Evolutionary conservation across 2,113 vertebrate species (phyloP), one percentile per base, ranked within the genome.

Genomic region (Albula glossodonta): DNA sequence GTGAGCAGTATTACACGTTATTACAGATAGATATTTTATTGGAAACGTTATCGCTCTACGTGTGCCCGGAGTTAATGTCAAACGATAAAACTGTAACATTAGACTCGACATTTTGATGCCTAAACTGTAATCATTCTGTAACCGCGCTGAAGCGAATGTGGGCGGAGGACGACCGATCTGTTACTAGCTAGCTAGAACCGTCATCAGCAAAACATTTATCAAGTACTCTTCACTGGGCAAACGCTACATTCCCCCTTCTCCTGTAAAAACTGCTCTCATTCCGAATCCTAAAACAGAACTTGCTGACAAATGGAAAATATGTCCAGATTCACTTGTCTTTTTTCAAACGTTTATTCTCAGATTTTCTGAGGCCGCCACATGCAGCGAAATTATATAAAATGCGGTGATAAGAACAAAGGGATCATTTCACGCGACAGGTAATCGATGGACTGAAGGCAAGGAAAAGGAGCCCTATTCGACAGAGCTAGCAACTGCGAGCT

Each of bases 191-290:
- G 53, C 60, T 31, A 9, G 70, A 74, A 94, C 87, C 95, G 96
- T 98, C 97, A 98, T 93, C 93, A 90, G 94, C 89, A 87, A 98
- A 97, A 93, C 96, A 99, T 98, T 95, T 96, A 95, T 95, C 97
- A 95, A 92, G 96, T 96, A 93, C 95, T 93, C 93, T 94, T 96
- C 96, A 95, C 92, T 96, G 95, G 92, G 94, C 93, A 93, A 94
- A 94, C 92, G 97, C 94, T 88, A 97, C 97, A 98, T 98, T 98
- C 97, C 97, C 96, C 93, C 91, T 89, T 89, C 88, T 90, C 92
- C 93, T 95, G 97, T 94, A 96, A 97, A 93, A 91, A 90, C 90
- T 83, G 81, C 51, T 89, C 93, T 96, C 97, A 96, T 92, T 86
- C 92, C 92, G 93, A 87, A 91, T 81, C 89, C 90, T 56, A 92